Evolutionary conservation across 2,113 vertebrate species (phyloP).

Genomic region (Varanus salvator): DNA sequence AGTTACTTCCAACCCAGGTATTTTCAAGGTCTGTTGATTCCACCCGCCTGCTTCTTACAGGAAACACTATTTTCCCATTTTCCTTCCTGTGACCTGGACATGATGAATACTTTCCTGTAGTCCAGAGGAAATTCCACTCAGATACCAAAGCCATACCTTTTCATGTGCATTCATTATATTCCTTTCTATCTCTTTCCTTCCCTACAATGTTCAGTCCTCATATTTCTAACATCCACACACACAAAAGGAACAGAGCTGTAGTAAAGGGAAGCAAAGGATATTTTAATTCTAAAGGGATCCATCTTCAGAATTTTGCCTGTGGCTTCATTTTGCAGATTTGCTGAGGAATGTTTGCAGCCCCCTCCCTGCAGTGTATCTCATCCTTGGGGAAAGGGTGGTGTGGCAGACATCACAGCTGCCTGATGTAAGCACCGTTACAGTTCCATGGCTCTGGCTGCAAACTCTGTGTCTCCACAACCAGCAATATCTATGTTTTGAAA

Average conservation of each 20-base stretch:
- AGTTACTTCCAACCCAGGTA: conserved; percentile 61
- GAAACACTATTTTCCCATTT: conserved; percentile 76
- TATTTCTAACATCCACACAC: conserved; percentile 44
- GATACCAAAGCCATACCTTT: conserved; percentile 68
- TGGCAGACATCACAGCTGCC: conserved; percentile 78
- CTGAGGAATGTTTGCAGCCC: conserved; percentile 79
- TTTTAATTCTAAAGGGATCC: conserved; percentile 70
- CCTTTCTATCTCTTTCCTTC: neutral
- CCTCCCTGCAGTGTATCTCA: conserved; percentile 71
- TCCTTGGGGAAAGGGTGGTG: conserved; percentile 82
- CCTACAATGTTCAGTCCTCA: conserved; percentile 12
- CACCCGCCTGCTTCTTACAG: conserved; percentile 63
- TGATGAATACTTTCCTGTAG: conserved; percentile 77
- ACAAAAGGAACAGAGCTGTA: conserved; percentile 66
- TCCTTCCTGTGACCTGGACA: conserved; percentile 76
- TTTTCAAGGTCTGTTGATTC: conserved; percentile 60
- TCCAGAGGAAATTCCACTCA: conserved; percentile 73
- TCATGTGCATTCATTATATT: conserved; percentile 63
- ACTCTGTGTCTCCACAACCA: conserved; percentile 65
- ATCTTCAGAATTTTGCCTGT: conserved; percentile 65
- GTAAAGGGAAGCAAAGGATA: conserved; percentile 61
- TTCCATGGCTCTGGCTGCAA: conserved; percentile 69
- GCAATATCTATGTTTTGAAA: conserved; percentile 65
- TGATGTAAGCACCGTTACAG: conserved; percentile 72
- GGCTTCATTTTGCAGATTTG: conserved; percentile 74